Percentiles rank a stretch among this genome's conserved stretches.
phyloP scores from a whole-genome alignment of 35 echinoderm and acorn worm genomes.

The Anneissia japonica region DNA sequence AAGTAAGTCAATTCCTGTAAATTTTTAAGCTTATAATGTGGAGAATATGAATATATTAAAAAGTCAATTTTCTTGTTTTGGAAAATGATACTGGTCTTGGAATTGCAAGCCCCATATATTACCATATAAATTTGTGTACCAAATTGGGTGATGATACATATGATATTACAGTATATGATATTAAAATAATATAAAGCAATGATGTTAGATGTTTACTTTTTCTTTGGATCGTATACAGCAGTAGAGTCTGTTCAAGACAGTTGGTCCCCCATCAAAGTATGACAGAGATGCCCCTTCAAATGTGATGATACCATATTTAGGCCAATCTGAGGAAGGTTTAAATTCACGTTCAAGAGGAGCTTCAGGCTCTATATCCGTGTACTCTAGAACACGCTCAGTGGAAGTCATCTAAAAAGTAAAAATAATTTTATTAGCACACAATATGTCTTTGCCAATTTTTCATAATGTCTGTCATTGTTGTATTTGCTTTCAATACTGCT shows the following conservation, averaged over 20 bases:
- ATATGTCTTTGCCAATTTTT: no score
- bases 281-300: conserved; percentile 67
- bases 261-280: conserved; percentile 74
- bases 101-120: no score
- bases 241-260: conserved; percentile 62
- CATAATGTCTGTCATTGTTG: no score
- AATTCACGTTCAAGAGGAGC: conserved; percentile 64
- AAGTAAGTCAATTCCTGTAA: no score
- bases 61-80: no score
- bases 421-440: not conserved
- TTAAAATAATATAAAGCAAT: no score
- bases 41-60: no score
- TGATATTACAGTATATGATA: no score
- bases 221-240: conserved; percentile 77
- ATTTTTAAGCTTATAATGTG: no score
- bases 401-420: conserved; percentile 79
- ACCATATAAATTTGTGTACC: no score
- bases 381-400: conserved; percentile 76
- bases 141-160: no score
- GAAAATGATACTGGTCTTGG: no score
- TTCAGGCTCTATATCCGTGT: conserved; percentile 57
- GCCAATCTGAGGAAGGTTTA: conserved; percentile 66
- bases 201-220: conserved; percentile 42
- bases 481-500: not conserved
- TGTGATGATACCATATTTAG: conserved; percentile 84